A percentile compares a stretch with the other conserved stretches of the same genome.
Conservation (phyloP, 2,797 vertebrate species). For the Graptemys geographica region DNA sequence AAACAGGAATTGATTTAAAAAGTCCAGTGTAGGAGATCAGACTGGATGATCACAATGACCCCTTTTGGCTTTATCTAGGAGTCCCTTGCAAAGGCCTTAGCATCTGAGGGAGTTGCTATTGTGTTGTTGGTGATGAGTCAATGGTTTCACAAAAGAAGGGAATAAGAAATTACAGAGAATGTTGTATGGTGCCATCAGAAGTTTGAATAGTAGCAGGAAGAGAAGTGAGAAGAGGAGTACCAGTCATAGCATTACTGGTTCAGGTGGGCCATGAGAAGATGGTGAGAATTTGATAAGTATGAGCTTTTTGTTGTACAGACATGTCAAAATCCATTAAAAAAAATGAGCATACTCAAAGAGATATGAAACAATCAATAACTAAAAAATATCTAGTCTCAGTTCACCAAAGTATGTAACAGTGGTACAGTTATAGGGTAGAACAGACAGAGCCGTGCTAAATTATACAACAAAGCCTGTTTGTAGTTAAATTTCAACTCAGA, state of each 20-base stretch:
- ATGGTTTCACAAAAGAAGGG: background rate
- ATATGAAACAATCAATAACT: background rate
- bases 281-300: background rate
- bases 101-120: background rate
- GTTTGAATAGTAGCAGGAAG: background rate
- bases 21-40: background rate
- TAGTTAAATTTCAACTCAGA: background rate
- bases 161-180: background rate
- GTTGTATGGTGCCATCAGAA: background rate
- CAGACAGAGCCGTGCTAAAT: background rate
- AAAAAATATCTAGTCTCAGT: background rate
- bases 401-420: conserved; percentile 23
- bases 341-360: background rate
- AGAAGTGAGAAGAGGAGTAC: background rate
- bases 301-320: conserved; percentile 13
- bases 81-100: background rate
- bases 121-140: background rate
- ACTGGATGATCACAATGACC: background rate
- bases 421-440: background rate
- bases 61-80: background rate
- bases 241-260: background rate
- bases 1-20: background rate
- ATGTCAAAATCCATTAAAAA: background rate
- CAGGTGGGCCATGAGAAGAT: accelerated
- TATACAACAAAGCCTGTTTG: background rate